Conservation (phyloP, 2,888 invertebrate genomes). For the Phyllotreta cruciferae region DNA sequence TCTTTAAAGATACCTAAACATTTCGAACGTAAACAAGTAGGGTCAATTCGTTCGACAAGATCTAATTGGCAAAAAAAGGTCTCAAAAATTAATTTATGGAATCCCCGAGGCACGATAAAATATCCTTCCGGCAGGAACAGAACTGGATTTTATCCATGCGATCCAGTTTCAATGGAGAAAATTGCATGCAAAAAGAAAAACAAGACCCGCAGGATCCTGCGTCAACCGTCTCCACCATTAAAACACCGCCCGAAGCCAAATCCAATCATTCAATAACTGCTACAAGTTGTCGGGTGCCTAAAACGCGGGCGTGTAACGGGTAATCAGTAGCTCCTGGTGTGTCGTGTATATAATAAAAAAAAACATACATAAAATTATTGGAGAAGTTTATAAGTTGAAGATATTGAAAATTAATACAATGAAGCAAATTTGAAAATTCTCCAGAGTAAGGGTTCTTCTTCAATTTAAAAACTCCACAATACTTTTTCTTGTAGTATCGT, state of each 20-base stretch:
- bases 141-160: conserved; percentile 14
- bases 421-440: no score
- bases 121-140: conserved; percentile 10
- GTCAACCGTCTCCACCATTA: conserved; percentile 49
- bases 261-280: conserved; percentile 56
- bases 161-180: conserved; percentile 8
- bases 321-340: neutral
- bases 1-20: neutral
- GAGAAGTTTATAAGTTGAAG: no score
- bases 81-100: conserved; percentile 6
- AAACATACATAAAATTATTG: no score
- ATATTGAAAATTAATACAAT: no score
- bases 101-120: neutral
- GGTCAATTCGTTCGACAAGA: neutral
- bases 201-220: conserved; percentile 9
- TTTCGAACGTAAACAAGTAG: neutral
- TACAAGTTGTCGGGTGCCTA: conserved; percentile 48
- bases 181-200: conserved; percentile 4
- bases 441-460: no score
- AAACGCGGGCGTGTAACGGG: conserved; percentile 39
- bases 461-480: no score
- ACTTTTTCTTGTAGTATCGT: no score
- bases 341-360: no score
- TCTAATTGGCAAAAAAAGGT: conserved; percentile 4
- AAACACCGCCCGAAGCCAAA: conserved; percentile 53